Conservation (phyloP, 1,140 invertebrate genomes). For the Maconellicoccus hirsutus region DNA sequence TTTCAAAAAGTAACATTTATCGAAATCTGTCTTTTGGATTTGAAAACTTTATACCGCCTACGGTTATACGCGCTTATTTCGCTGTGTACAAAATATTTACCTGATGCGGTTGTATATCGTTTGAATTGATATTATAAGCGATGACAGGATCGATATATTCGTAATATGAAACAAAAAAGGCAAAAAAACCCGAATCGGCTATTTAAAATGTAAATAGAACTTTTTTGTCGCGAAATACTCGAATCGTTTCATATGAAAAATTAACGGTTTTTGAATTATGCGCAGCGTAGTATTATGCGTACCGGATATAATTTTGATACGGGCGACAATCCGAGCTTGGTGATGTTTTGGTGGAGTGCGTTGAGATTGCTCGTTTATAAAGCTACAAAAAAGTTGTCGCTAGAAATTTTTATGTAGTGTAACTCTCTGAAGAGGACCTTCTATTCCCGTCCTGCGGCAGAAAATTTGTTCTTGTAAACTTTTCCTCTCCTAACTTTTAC, state of each 20-base stretch:
- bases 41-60: background rate
- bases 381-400: no score
- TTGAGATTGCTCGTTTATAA: no score
- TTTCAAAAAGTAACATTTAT: background rate
- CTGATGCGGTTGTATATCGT: background rate
- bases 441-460: no score
- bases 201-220: background rate
- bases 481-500: no score
- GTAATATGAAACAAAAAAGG: background rate
- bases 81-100: background rate
- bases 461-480: no score
- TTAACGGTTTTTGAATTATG: background rate
- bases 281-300: background rate
- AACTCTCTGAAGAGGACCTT: no score
- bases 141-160: background rate
- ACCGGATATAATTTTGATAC: no score
- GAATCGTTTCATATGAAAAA: background rate
- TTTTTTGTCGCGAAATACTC: background rate
- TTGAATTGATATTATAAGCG: background rate
- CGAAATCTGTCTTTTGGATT: background rate
- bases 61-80: background rate
- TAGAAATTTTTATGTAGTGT: no score
- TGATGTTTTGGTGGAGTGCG: no score
- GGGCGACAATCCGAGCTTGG: no score
- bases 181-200: background rate